Base-by-base conservation (phyloP, 2,888 invertebrate species). In the Epinotia bilunana region DNA sequence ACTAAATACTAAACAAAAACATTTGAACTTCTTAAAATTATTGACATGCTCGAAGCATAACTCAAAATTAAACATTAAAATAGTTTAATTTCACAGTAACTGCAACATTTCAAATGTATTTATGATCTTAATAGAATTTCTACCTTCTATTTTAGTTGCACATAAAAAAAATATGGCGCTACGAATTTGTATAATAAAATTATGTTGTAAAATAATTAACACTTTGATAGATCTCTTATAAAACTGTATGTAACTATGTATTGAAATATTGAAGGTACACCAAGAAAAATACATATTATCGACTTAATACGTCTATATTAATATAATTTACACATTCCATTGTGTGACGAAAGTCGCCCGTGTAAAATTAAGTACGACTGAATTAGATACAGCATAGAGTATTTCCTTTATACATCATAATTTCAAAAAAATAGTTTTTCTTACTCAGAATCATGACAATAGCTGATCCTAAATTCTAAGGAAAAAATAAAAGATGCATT, bases 1-100 rank as follows among this genome's bases (percentile, higher is more conserved):
- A 74, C 74, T 70, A 71, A 53, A 71, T 74, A 74, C 74, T 70
- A 71, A 74, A 74, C 74, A 74, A 64, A 20, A 53, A 70, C 74
- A 74, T 70, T 28, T 49, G 49, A 65, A 71, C 49, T 39, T 28
- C 53, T 12, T 46, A 58, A 39, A 46, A 53, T 62, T 46, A 28
- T 20, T 43, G 62, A 69, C 55, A 74, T 43, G n/a, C 7, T 49
- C 23, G 49, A 63, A 64, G 18, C 49, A 60, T 57, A 16, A 49
- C 49, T 69, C 28, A 64, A 53, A 63, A 55, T 43, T 20, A 18
- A 69, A 73, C 62, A 69, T 46, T 55, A 39, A 68, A 11, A 43
- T 33, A 58, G 18, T 13, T 57, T 64, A 58, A 64, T 43, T 9
- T 20, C 7, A 16, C 2, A 9, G 7, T 58, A 58, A 70, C 20